These are phyloP conservation scores for Chaetophractus vellerosus DNA, from an alignment of 2,797 vertebrate genomes.

Conservation along the genomic window DNA sequence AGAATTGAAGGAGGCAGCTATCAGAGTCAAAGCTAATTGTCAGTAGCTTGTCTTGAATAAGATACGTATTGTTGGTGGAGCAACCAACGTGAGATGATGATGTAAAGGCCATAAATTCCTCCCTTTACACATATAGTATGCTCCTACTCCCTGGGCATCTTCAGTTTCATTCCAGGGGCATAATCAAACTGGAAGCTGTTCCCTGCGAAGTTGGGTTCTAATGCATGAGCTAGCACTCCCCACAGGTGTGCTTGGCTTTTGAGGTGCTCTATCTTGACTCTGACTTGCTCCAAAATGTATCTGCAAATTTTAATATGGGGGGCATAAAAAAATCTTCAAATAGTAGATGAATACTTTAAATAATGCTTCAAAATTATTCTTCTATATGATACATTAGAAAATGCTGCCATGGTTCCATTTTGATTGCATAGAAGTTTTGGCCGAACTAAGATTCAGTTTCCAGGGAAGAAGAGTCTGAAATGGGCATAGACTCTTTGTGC, in stretches of 20 bases:
- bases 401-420: neutral
- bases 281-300: neutral
- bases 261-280: neutral
- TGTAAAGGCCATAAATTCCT: neutral
- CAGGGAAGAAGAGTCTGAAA: neutral
- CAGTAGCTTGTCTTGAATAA: neutral
- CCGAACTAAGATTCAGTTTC: neutral
- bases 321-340: neutral
- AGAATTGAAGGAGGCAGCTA: too few species aligned
- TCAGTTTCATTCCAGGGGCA: neutral
- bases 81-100: neutral
- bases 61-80: too few species aligned
- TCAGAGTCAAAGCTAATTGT: neutral
- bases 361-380: neutral
- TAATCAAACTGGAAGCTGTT: neutral
- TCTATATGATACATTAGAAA: neutral
- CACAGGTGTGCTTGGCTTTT: neutral
- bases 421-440: neutral
- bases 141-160: neutral
- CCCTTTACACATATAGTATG: neutral
- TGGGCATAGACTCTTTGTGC: neutral
- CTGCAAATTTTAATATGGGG: neutral
- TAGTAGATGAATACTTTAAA: constrained; percentile 12
- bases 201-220: neutral
- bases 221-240: neutral